These are phyloP conservation scores for Sesamia nonagrioides DNA, from an alignment of 1,140 invertebrate genomes.

Conservation along the genomic window DNA sequence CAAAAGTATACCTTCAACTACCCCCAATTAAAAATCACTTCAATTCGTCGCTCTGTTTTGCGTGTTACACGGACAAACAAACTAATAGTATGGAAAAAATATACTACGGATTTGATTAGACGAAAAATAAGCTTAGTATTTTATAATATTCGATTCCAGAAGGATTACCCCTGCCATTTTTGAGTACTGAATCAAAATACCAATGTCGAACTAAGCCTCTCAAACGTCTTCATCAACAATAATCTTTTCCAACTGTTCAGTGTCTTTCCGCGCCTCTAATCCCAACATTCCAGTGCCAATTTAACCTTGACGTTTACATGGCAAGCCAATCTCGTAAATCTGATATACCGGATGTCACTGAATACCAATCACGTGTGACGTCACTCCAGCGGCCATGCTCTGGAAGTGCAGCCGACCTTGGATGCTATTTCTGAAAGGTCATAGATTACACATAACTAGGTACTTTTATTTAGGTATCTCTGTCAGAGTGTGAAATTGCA, in stretches of 20 bases:
- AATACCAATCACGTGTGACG: background rate
- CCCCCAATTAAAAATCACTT: too few species aligned
- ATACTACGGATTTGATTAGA: too few species aligned
- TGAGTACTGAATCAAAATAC: background rate
- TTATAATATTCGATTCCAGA: too few species aligned
- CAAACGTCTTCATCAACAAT: background rate
- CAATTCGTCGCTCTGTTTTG: too few species aligned
- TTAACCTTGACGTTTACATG: background rate
- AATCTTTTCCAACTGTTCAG: background rate
- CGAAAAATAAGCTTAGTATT: too few species aligned
- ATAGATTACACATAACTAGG: background rate
- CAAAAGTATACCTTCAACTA: too few species aligned
- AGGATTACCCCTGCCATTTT: background rate
- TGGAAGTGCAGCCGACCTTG: conserved; percentile 11
- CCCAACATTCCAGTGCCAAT: background rate
- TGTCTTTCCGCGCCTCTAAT: background rate
- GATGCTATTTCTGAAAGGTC: background rate
- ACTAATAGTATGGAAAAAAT: too few species aligned
- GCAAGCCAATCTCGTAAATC: background rate
- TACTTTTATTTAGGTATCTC: background rate
- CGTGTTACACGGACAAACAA: too few species aligned
- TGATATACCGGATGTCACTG: conserved; percentile 17
- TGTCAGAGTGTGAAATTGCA: background rate
- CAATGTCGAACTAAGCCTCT: background rate
- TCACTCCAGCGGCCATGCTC: background rate